phyloP scores from a whole-genome alignment of 2,797 vertebrate species.

The Sylvia borin region DNA sequence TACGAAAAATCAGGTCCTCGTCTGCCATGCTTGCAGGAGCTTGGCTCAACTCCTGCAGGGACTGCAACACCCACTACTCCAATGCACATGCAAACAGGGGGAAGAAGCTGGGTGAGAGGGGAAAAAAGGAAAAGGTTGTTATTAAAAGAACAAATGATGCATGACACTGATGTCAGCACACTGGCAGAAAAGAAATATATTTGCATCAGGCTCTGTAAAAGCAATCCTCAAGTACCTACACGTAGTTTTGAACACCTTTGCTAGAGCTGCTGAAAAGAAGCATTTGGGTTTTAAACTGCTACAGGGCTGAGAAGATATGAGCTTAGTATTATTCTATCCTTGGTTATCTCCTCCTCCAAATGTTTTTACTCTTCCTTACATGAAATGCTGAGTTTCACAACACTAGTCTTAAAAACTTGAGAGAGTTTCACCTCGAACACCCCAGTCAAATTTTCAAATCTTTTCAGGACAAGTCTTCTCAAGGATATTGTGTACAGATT shows the following conservation, averaged over 20 bases:
- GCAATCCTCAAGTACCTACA: not conserved
- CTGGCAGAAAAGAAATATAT: not conserved
- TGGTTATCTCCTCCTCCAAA: not conserved
- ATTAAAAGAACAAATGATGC: not conserved
- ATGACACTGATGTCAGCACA: not conserved
- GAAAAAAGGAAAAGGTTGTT: not conserved
- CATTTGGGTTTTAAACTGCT: not conserved
- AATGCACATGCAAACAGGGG: not conserved
- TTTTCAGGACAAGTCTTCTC: not conserved
- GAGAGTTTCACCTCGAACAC: not conserved
- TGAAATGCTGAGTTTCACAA: not conserved
- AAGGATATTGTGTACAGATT: not conserved
- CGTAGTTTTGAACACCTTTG: not conserved
- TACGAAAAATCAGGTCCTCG: slow-evolving; percentile 93
- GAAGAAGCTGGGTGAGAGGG: slow-evolving; percentile 33
- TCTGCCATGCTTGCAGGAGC: slow-evolving; percentile 82
- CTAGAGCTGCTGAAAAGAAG: not conserved
- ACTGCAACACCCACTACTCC: slow-evolving; percentile 54
- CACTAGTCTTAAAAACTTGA: not conserved
- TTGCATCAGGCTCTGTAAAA: not conserved
- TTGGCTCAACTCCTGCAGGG: not conserved
- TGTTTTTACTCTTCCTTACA: not conserved
- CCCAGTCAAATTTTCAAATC: not conserved
- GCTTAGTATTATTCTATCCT: not conserved
- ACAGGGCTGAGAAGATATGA: not conserved